Evolutionary conservation across 2,797 vertebrate species (phyloP), one percentile per base, ranked within the genome.

Genomic region (Xenops minutus): DNA sequence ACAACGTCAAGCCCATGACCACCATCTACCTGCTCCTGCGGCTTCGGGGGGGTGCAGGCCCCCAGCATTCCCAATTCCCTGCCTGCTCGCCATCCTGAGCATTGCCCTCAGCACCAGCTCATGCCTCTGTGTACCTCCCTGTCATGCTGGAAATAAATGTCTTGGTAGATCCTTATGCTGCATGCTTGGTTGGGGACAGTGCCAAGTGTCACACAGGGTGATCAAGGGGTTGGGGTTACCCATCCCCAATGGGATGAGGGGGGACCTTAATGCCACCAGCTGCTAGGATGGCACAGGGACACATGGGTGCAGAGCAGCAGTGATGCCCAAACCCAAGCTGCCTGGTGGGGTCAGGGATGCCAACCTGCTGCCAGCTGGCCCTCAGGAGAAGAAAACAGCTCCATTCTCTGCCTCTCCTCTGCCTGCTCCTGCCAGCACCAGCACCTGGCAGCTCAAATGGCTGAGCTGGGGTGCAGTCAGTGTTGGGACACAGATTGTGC

Each of bases 21-120:
- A 93, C 7, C 17, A 85, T 96, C 80, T 58, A 7, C 48, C 46
- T 97, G 95, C 68, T 82, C 22, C 81, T 96, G 74, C 27, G 18
- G 19, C 96, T 97, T 26, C 84, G 94, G 1, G 95, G 96, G 3
- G 96, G 96, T 1, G 1, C 7, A 8, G 14, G 1, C 7, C 22
- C 23, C 21, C 7, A 17, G 41, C 11, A 54, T 7, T 3, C 32
- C 20, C 12, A 19, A 23, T 34, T 66, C 39, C 27, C 34, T 84
- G 51, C 41, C 36, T 49, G 51, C 30, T 66, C 1, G 0, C 3
- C 4, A 5, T 58, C 54, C 66, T 86, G 43, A 69, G 24, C 63
- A 29, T 18, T 30, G 6, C 16, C 34, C 52, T 36, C 1, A 8
- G 27, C 77, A 73, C 24, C 29, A 72, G 20, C 36, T 27, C n/a